Percentiles rank a stretch among this genome's conserved stretches.
Conservation (phyloP, 64 coral and sea anemone genomes). For the Actinia equina region DNA sequence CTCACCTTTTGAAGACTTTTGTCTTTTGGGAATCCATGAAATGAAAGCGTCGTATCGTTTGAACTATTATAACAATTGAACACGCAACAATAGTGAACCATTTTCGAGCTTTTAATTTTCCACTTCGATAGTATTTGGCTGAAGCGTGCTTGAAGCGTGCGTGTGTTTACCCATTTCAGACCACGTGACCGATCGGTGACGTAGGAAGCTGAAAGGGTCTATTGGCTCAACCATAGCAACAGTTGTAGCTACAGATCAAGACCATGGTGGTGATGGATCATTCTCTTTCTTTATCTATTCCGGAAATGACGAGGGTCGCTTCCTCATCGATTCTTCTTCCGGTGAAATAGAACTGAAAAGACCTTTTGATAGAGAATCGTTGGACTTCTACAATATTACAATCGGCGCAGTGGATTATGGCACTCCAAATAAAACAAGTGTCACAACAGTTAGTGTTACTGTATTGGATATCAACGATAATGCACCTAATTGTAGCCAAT, state of each 20-base stretch:
- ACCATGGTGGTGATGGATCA: slow-evolving; percentile 20
- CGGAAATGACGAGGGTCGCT: slow-evolving; percentile 34
- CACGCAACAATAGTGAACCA: too few relatives aligned
- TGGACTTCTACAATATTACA: slow-evolving; percentile 49
- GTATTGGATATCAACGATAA: slow-evolving; percentile 56
- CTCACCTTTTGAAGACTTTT: too few relatives aligned
- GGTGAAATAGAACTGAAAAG: slow-evolving; percentile 31
- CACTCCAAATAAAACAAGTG: background rate
- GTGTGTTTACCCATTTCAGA: too few relatives aligned
- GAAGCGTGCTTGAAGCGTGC: too few relatives aligned
- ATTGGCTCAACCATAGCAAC: slow-evolving; percentile 35
- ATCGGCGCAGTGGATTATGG: slow-evolving; percentile 47
- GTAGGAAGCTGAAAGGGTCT: too few relatives aligned
- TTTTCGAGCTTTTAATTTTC: too few relatives aligned
- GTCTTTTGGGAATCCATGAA: too few relatives aligned
- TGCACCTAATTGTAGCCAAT: slow-evolving; percentile 20
- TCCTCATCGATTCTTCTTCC: slow-evolving; percentile 44
- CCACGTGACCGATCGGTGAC: too few relatives aligned
- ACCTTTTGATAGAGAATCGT: slow-evolving; percentile 39
- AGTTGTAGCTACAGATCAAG: slow-evolving; percentile 34
- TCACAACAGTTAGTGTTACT: slow-evolving; percentile 37
- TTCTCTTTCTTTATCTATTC: slow-evolving; percentile 22
- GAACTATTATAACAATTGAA: too few relatives aligned
- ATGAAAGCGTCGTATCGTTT: too few relatives aligned
- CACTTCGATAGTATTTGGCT: too few relatives aligned